Evolutionary conservation across 2,113 vertebrate species (phyloP), one percentile per base, ranked within the genome.

Genomic region (Chinchilla lanigera): DNA sequence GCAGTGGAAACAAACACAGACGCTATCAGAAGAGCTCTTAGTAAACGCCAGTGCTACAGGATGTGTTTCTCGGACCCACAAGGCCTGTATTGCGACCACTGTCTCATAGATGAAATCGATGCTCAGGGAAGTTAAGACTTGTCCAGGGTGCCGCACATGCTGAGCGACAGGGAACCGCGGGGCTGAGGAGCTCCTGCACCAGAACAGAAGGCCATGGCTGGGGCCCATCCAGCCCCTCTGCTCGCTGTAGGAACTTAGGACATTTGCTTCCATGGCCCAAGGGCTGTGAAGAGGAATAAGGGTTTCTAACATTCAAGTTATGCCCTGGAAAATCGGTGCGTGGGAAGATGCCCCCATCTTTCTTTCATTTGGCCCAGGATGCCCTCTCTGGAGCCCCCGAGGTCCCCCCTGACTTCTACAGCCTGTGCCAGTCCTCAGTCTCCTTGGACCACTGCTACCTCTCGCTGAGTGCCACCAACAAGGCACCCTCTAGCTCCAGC

Each of bases 361-460:
- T 80, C n/a, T 86, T 77, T 95, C 65, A 47, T 24, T 75, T 38
- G 87, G 47, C n/a, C 47, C 71, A 96, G 90, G 86, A 84, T 50
- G 11, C 3, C 0, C 41, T 60, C 33, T 0, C 56, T 6, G 24
- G 67, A 60, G 44, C 28, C 14, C 38, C 85, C 0, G 1, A 84
- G 50, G 92, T 35, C 3, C 24, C 71, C 19, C 56, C 69, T 0
- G 20, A 82, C 26, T 28, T 87, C 73, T 71, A 41, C 3, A 24
- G 67, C 88, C 75, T 24, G n/a, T 67, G 50, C 83, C 95, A 92
- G 89, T 94, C 96, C 11, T 92, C 88, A 0, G 63, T 98, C 54
- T 97, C 97, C 0, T 69, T 92, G 35, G 98, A 98, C 86, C 97
- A 98, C 91, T 97, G 98, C 95, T 98, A 98, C 96, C 97, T 98